Percentiles rank a stretch among this genome's conserved stretches.
phyloP scores from a whole-genome alignment of 2,113 vertebrate species.

The Amblyopsis rosae region DNA sequence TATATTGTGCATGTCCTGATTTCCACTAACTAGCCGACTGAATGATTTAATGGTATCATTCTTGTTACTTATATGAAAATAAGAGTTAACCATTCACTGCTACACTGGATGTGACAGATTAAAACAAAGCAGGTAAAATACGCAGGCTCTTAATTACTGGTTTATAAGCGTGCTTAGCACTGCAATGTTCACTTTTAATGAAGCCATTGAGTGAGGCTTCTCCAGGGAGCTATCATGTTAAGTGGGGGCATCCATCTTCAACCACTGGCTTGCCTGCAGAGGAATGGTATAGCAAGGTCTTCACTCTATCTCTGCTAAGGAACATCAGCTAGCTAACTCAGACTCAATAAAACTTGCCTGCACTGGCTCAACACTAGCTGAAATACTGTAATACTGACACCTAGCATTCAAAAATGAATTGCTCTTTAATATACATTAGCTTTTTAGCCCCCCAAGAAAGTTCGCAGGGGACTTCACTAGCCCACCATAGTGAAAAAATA shows the following conservation, averaged over 20 bases:
- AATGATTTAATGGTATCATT: slow-evolving; percentile 62
- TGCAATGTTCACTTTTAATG: slow-evolving; percentile 76
- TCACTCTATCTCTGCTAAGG: slow-evolving; percentile 77
- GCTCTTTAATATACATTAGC: slow-evolving; percentile 36
- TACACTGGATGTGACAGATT: slow-evolving; percentile 65
- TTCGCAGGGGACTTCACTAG: slow-evolving; percentile 24
- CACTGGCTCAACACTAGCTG: background rate
- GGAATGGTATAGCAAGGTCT: slow-evolving; percentile 59
- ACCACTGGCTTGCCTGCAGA: slow-evolving; percentile 70
- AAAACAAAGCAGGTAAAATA: slow-evolving; percentile 76
- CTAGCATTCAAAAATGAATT: slow-evolving; percentile 20
- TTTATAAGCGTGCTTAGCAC: slow-evolving; percentile 74
- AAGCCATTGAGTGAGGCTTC: slow-evolving; percentile 77
- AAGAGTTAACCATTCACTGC: slow-evolving; percentile 62
- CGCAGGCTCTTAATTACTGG: slow-evolving; percentile 73
- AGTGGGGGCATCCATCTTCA: slow-evolving; percentile 79
- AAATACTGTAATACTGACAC: slow-evolving; percentile 29
- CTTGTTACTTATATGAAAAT: slow-evolving; percentile 63
- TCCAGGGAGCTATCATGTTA: slow-evolving; percentile 77
- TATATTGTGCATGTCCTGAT: slow-evolving; percentile 11
- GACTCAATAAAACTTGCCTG: slow-evolving; percentile 59
- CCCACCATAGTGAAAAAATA: slow-evolving; percentile 25
- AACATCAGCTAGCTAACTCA: slow-evolving; percentile 47
- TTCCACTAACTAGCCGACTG: slow-evolving; percentile 26
- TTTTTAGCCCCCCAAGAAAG: slow-evolving; percentile 49